Evolutionary conservation across 2,888 invertebrate genomes (phyloP).

Genomic region (Eupithecia vulgata): DNA sequence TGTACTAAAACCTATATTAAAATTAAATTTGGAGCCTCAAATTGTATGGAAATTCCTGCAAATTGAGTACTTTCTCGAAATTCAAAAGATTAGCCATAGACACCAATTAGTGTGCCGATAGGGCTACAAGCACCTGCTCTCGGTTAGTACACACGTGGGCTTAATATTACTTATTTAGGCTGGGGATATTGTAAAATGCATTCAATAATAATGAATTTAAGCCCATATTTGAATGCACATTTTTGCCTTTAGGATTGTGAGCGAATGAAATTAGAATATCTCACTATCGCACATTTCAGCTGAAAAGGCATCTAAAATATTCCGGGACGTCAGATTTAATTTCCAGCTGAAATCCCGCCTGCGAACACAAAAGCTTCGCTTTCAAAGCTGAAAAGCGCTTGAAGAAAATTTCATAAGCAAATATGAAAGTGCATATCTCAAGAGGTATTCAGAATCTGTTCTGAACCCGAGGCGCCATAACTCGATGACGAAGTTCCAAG

Average conservation of each 20-base stretch:
- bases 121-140: no score
- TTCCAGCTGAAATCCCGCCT: not conserved
- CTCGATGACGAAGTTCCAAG: conserved; percentile 30
- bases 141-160: no score
- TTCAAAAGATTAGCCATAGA: no score
- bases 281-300: not conserved
- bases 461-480: conserved; percentile 17
- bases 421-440: conserved; percentile 21
- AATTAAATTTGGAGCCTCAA: not conserved
- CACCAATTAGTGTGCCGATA: no score
- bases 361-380: not conserved
- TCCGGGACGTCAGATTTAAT: not conserved
- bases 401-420: not conserved
- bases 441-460: conserved; percentile 8
- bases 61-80: no score
- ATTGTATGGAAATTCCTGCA: no score
- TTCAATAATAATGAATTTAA: no score
- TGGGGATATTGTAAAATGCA: no score
- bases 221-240: not conserved
- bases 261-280: not conserved
- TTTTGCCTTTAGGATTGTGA: not conserved
- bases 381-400: conserved; percentile 2
- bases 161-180: no score
- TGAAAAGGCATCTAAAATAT: not conserved
- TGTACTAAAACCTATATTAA: not conserved